A percentile compares a stretch with the other conserved stretches of the same genome.
These are phyloP conservation scores for Caenorhabditis brenneri DNA, from an alignment of 1,140 invertebrate species.

Conservation along the genomic window DNA sequence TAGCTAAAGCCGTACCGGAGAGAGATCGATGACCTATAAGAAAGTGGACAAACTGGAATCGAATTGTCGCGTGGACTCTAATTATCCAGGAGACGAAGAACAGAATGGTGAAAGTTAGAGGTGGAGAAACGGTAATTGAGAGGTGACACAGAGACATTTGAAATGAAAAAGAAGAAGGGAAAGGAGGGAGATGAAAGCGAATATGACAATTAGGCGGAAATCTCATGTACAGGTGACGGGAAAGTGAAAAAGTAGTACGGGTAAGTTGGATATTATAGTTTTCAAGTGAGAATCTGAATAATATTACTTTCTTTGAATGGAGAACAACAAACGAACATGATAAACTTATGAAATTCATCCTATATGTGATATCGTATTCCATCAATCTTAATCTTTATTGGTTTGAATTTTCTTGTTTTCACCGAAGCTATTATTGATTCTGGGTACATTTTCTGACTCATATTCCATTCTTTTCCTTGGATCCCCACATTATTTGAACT, in stretches of 20 bases:
- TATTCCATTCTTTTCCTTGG: no score
- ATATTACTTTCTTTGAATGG: no score
- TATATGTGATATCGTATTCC: no score
- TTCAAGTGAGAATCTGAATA: background rate
- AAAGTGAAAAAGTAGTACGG: no score
- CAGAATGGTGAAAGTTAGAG: background rate
- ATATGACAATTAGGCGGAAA: constrained; percentile 22
- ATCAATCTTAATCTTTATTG: no score
- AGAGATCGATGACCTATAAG: constrained; percentile 33
- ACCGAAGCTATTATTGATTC: no score
- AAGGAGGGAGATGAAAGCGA: background rate
- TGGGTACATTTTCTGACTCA: no score
- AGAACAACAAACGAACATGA: no score
- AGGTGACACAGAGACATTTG: background rate
- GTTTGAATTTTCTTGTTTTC: no score
- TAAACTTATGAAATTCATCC: no score
- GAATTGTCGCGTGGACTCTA: background rate
- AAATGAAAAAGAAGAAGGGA: background rate
- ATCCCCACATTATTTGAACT: no score
- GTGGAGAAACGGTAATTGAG: background rate
- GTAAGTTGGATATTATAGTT: background rate
- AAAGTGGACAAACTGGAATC: constrained; percentile 43
- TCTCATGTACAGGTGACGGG: background rate
- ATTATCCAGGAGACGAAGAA: background rate
- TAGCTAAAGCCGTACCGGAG: background rate